phyloP scores from a whole-genome alignment of 2,113 vertebrate species.

The Oreotrochilus melanogaster region DNA sequence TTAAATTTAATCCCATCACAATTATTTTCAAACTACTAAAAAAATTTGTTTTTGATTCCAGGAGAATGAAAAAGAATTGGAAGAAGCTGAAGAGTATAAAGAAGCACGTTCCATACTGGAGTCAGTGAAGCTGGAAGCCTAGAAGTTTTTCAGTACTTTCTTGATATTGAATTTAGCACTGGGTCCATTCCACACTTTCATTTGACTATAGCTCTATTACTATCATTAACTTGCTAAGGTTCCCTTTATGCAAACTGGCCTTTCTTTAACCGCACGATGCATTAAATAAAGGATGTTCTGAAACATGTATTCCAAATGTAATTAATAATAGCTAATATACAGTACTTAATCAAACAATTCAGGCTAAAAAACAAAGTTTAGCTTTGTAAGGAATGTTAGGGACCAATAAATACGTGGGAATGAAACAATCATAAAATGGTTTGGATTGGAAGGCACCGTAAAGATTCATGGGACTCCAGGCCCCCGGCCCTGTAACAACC shows the following conservation, averaged over 20 bases:
- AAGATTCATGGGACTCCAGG: neutral
- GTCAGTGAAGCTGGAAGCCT: conserved; percentile 92
- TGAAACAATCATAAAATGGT: neutral
- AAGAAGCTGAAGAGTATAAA: conserved; percentile 90
- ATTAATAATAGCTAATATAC: neutral
- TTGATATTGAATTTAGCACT: conserved; percentile 68
- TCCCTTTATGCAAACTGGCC: conserved; percentile 61
- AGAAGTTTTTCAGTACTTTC: conserved; percentile 68
- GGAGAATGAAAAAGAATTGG: conserved; percentile 91
- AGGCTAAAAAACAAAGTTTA: neutral
- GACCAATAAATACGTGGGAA: neutral
- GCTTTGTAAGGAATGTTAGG: neutral
- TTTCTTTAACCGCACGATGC: conserved; percentile 66
- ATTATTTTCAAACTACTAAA: conserved; percentile 1
- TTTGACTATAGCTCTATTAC: conserved; percentile 67
- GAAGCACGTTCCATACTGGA: conserved; percentile 88
- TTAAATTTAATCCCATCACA: neutral
- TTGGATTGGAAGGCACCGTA: neutral
- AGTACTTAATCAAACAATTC: neutral
- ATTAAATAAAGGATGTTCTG: conserved; percentile 72
- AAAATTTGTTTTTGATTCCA: conserved; percentile 74
- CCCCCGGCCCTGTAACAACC: neutral
- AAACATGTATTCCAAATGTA: conserved; percentile 55
- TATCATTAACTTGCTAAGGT: conserved; percentile 53
- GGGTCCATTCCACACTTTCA: conserved; percentile 83